Base-by-base conservation (phyloP, 2,888 invertebrate species). In the Scaptodrosophila latifasciaeformis region DNA sequence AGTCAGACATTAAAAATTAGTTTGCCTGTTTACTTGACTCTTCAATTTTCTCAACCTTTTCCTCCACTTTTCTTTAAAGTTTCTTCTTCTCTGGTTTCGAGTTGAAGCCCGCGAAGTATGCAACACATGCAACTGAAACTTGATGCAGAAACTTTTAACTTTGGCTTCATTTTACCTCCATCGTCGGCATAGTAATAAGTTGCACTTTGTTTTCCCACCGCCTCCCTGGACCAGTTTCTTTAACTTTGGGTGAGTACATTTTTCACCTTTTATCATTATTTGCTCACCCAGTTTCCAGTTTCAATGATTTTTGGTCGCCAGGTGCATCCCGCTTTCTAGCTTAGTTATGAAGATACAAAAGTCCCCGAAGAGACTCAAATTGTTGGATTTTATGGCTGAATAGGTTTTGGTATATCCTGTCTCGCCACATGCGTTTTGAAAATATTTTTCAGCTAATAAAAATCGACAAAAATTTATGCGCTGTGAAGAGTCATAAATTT, bases 61-160 rank as follows among this genome's bases (percentile, higher is more conserved):
- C 45, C 42, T 19, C 9, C n/a, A 29, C 4, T 7, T 2, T 12
- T 0, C 19, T 19, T 13, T 34, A 6, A 15, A 3, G 21, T 35
- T 7, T 19, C 12, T 7, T 31, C 42, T 56, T 59, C 42, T 51
- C 53, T 64, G 47, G 54, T 49, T 59, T 49, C 44, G 27, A 35
- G 35, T 39, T 37, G 31, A 49, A 57, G 19, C 37, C 48, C 56
- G 45, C 45, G 54, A 70, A 66, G 59, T 50, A 54, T 59, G 71
- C 76, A 59, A 59, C 70, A 75, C 71, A 75, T 70, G 70, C 70
- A 67, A 43, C 71, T 54, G 62, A 64, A 64, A 75, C 67, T 64
- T 70, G 50, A 59, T 45, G 29, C 57, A 47, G 4, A 67, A 70
- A 67, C 40, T 75, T 69, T 69, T 46, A 13, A n/a, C 37, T 17